Conservation (phyloP, 2,888 invertebrate species). For the Hydropsyche betteni region DNA sequence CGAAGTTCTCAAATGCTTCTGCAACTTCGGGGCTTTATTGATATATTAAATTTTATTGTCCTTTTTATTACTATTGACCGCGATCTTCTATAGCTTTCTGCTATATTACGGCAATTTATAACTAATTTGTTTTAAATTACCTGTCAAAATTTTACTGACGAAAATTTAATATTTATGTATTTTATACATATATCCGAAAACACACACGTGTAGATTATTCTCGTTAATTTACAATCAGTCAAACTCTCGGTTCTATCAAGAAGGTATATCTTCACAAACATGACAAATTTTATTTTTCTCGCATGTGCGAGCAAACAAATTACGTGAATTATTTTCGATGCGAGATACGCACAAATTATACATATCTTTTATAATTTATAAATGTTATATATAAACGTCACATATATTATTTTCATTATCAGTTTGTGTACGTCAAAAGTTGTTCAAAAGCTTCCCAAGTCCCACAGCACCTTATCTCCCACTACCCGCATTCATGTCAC, state of each 20-base stretch:
- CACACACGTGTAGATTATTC: too few species aligned
- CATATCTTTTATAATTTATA: not conserved
- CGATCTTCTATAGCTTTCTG: constrained; percentile 7
- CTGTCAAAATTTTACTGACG: not conserved
- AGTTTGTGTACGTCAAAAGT: constrained; percentile 13
- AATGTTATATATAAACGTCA: not conserved
- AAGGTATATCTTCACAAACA: too few species aligned
- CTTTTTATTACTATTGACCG: constrained; percentile 24
- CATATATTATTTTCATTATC: not conserved
- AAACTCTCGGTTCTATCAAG: too few species aligned
- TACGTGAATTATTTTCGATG: too few species aligned
- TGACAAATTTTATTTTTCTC: not conserved
- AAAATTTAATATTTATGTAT: not conserved
- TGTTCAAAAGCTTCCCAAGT: not conserved
- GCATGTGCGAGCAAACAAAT: too few species aligned
- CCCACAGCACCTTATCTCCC: constrained; percentile 9
- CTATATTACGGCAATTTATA: constrained; percentile 21
- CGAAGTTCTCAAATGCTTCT: constrained; percentile 12
- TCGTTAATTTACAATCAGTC: too few species aligned
- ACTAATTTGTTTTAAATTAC: constrained; percentile 28
- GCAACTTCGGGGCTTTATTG: constrained; percentile 11
- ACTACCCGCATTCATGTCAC: constrained; percentile 16
- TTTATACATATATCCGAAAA: not conserved
- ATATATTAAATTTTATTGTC: constrained; percentile 29
- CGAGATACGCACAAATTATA: too few species aligned